Conservation (phyloP, 64 coral and sea anemone genomes). For the Stylophora pistillata region DNA sequence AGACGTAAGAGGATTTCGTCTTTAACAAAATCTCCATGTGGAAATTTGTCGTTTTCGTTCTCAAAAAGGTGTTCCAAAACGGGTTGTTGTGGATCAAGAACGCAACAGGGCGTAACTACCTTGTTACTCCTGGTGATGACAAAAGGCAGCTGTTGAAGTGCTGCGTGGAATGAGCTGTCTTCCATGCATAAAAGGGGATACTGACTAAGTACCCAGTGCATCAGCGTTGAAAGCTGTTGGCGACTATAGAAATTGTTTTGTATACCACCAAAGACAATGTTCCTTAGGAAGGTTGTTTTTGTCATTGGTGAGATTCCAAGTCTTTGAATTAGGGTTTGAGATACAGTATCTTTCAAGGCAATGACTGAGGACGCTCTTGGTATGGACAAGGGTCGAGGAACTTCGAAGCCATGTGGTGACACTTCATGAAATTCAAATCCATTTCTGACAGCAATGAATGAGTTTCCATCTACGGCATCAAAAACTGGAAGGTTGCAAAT, state of each 20-base stretch:
- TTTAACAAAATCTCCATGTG: constrained; percentile 27
- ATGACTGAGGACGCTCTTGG: constrained; percentile 44
- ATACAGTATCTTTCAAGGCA: constrained; percentile 2
- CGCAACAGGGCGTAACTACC: constrained; percentile 41
- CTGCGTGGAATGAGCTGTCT: constrained; percentile 10
- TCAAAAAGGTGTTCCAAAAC: constrained; percentile 71
- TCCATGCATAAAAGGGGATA: constrained; percentile 33
- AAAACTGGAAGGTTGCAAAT: constrained; percentile 31
- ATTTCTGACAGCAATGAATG: constrained; percentile 8
- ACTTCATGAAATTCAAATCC: constrained; percentile 16
- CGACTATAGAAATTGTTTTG: constrained; percentile 21
- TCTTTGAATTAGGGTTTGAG: constrained; percentile 30
- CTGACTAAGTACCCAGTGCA: constrained; percentile 69
- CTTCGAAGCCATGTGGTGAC: constrained; percentile 34
- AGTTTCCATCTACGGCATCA: constrained; percentile 35
- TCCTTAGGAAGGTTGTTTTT: constrained; percentile 41
- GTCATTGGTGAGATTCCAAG: constrained; percentile 21
- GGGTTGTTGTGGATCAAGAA: constrained; percentile 56
- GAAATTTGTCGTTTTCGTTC: constrained; percentile 54
- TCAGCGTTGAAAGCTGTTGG: constrained; percentile 41
- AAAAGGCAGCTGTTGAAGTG: constrained; percentile 46
- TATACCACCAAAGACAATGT: constrained; percentile 37
- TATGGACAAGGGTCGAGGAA: constrained; percentile 34
- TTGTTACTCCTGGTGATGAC: constrained; percentile 30
- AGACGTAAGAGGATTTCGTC: constrained; percentile 50